Evolutionary conservation across 1,140 invertebrate species (phyloP).

Genomic region (Cotesia vestalis): DNA sequence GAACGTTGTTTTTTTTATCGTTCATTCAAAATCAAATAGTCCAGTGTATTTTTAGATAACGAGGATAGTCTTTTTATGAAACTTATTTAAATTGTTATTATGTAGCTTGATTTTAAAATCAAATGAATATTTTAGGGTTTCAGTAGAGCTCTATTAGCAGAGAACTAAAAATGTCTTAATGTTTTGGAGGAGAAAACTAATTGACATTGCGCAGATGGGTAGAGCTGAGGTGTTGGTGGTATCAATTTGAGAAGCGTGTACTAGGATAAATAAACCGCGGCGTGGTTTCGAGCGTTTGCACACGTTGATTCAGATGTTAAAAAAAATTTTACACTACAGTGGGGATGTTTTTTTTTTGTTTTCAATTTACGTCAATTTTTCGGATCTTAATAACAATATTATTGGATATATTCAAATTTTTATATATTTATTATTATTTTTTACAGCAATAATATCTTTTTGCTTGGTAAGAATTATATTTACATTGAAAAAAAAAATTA

Average conservation of each 20-base stretch:
- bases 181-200: constrained; percentile 36
- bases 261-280: constrained; percentile 46
- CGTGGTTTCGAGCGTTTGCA: constrained; percentile 39
- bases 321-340: constrained; percentile 36
- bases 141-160: not conserved
- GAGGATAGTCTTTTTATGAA: too few relatives aligned
- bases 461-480: too few relatives aligned
- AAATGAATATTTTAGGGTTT: not conserved
- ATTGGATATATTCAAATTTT: not conserved
- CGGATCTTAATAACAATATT: too few relatives aligned
- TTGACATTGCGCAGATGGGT: constrained; percentile 50
- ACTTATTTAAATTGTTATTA: not conserved
- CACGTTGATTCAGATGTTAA: constrained; percentile 47
- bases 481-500: too few relatives aligned
- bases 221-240: constrained; percentile 40
- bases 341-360: not conserved
- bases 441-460: too few relatives aligned
- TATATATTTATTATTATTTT: too few relatives aligned
- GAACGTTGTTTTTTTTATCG: too few relatives aligned
- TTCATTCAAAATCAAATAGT: too few relatives aligned
- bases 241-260: constrained; percentile 46
- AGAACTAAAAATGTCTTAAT: not conserved
- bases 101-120: not conserved
- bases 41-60: too few relatives aligned
- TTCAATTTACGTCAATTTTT: not conserved